Conservation (phyloP, 2,888 invertebrate species). For the Pelosia muscerda region DNA sequence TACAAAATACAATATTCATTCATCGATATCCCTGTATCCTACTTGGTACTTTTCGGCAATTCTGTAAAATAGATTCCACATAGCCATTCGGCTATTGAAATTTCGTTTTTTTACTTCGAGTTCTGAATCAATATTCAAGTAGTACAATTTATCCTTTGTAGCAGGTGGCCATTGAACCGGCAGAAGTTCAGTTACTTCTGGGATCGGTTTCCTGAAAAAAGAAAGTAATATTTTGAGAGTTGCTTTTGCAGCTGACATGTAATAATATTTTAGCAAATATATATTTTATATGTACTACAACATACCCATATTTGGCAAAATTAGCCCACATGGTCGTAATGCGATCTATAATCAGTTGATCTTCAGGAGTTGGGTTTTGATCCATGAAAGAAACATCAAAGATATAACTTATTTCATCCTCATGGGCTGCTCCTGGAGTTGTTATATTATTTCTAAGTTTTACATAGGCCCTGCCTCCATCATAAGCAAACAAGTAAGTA, state of each 20-base stretch:
- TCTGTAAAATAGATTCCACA: constrained; percentile 62
- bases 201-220: constrained; percentile 60
- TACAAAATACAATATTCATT: constrained; percentile 9
- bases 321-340: constrained; percentile 66
- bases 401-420: constrained; percentile 64
- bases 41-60: constrained; percentile 43
- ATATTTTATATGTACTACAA: constrained; percentile 4
- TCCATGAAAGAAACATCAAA: constrained; percentile 57
- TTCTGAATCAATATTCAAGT: constrained; percentile 53
- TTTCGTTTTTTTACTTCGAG: constrained; percentile 50
- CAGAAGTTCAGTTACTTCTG: constrained; percentile 54
- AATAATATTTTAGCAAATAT: neutral
- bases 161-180: constrained; percentile 56
- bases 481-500: constrained; percentile 65
- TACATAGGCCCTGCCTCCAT: constrained; percentile 62
- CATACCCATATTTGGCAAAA: constrained; percentile 65
- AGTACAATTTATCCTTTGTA: constrained; percentile 43
- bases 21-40: constrained; percentile 29
- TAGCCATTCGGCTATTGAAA: constrained; percentile 56
- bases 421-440: constrained; percentile 55
- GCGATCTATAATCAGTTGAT: constrained; percentile 59
- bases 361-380: constrained; percentile 49
- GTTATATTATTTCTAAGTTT: constrained; percentile 55
- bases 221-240: neutral
- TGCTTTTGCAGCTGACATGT: neutral